phyloP scores from a whole-genome alignment of 2,888 invertebrate genomes.

The Trichopoda pennipes region DNA sequence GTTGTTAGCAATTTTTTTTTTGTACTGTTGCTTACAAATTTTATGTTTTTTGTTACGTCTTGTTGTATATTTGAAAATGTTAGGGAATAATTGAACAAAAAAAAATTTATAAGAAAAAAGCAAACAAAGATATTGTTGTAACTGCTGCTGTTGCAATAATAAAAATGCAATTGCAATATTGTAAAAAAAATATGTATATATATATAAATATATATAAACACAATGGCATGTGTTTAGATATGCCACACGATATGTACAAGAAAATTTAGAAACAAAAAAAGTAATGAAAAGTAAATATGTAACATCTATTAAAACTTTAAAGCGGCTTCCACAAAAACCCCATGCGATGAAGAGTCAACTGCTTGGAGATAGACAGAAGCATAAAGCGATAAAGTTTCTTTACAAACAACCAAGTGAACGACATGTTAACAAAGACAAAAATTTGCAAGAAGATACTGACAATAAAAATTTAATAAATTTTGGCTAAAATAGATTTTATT shows the following conservation, averaged over 20 bases:
- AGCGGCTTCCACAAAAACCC: constrained; percentile 38
- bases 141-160: constrained; percentile 52
- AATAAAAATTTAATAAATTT: constrained; percentile 54
- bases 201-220: too few species aligned
- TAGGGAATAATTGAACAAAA: constrained; percentile 53
- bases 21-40: neutral
- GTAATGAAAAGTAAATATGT: constrained; percentile 17
- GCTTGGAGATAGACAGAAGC: neutral
- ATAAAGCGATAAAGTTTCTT: neutral
- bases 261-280: constrained; percentile 1
- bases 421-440: constrained; percentile 23
- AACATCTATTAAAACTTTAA: constrained; percentile 26
- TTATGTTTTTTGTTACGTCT: constrained; percentile 2
- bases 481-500: constrained; percentile 24
- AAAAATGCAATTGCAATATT: constrained; percentile 63
- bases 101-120: constrained; percentile 21
- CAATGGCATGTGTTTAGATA: constrained; percentile 67
- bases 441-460: constrained; percentile 44
- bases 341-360: neutral
- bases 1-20: constrained; percentile 43
- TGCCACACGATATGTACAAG: constrained; percentile 57
- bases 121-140: constrained; percentile 25
- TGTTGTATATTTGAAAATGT: constrained; percentile 19
- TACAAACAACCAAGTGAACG: neutral
- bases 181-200: too few species aligned